Evolutionary conservation across 2,888 invertebrate genomes (phyloP).

Genomic region (Aproaerema taeniolella): DNA sequence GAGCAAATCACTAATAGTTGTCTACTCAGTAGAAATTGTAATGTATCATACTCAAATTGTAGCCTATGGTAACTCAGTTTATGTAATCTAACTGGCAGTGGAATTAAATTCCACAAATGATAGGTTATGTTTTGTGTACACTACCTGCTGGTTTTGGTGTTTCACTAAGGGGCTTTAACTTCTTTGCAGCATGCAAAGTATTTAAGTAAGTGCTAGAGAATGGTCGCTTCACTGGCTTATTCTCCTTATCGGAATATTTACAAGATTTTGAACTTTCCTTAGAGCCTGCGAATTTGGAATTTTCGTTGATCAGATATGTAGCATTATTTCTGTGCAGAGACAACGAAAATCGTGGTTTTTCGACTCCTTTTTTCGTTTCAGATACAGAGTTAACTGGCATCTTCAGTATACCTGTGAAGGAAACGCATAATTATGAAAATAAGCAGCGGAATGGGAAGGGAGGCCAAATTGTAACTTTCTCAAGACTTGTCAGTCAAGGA

Average conservation of each 20-base stretch:
- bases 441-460: slow-evolving; percentile 10
- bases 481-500: slow-evolving; percentile 65
- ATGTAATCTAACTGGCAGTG: too few species aligned
- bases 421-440: slow-evolving; percentile 15
- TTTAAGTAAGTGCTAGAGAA: slow-evolving; percentile 51
- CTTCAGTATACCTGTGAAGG: slow-evolving; percentile 70
- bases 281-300: slow-evolving; percentile 36
- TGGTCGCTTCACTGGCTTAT: slow-evolving; percentile 58
- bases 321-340: slow-evolving; percentile 67
- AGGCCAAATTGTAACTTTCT: slow-evolving; percentile 47
- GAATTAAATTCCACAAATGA: too few species aligned
- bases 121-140: slow-evolving; percentile 5
- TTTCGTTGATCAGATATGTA: slow-evolving; percentile 52
- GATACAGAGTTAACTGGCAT: slow-evolving; percentile 71
- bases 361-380: slow-evolving; percentile 63
- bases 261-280: slow-evolving; percentile 39
- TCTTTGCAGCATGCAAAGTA: slow-evolving; percentile 62
- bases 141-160: slow-evolving; percentile 48
- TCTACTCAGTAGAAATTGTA: too few species aligned
- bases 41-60: too few species aligned
- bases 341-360: slow-evolving; percentile 60
- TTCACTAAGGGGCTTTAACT: slow-evolving; percentile 54
- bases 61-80: too few species aligned
- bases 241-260: slow-evolving; percentile 57
- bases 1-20: too few species aligned